Evolutionary conservation across 2,113 vertebrate genomes (phyloP).

Genomic region (Pimephales promelas): DNA sequence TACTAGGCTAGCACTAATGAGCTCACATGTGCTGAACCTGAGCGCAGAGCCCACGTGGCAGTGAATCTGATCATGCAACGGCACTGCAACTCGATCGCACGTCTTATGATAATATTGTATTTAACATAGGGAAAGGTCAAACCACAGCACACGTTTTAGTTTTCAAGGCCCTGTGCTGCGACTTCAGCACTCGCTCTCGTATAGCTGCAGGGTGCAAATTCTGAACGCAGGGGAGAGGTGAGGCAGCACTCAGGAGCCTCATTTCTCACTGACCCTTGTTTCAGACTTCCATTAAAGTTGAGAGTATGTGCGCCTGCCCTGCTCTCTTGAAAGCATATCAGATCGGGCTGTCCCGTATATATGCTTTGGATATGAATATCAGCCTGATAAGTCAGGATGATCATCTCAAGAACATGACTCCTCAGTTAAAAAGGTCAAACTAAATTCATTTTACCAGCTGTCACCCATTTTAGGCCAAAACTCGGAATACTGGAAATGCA

Average conservation of each 20-base stretch:
- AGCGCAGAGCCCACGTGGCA: slow-evolving; percentile 48
- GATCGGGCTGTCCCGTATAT: slow-evolving; percentile 59
- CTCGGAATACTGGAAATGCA: neutral
- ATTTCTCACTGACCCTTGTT: slow-evolving; percentile 58
- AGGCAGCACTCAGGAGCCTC: slow-evolving; percentile 41
- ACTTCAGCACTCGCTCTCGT: slow-evolving; percentile 67
- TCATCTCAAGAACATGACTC: slow-evolving; percentile 76
- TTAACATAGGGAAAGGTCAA: slow-evolving; percentile 77
- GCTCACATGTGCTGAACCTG: slow-evolving; percentile 47
- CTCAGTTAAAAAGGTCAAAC: slow-evolving; percentile 80
- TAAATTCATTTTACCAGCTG: slow-evolving; percentile 78
- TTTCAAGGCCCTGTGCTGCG: slow-evolving; percentile 67
- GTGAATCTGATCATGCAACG: slow-evolving; percentile 58
- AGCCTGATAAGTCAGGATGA: slow-evolving; percentile 74
- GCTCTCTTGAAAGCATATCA: slow-evolving; percentile 65
- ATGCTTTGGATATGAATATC: slow-evolving; percentile 64
- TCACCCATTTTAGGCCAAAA: slow-evolving; percentile 48
- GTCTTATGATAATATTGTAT: slow-evolving; percentile 79
- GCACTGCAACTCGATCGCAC: slow-evolving; percentile 65
- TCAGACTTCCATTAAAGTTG: slow-evolving; percentile 59
- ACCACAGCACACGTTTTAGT: slow-evolving; percentile 70
- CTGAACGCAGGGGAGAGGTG: slow-evolving; percentile 58
- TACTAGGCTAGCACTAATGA: slow-evolving; percentile 31
- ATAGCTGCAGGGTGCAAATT: slow-evolving; percentile 64
- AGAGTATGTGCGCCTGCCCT: slow-evolving; percentile 52